A percentile compares a stretch with the other conserved stretches of the same genome.
These are phyloP conservation scores for Eledona agricola DNA, from an alignment of 2,888 invertebrate species.

Conservation along the genomic window DNA sequence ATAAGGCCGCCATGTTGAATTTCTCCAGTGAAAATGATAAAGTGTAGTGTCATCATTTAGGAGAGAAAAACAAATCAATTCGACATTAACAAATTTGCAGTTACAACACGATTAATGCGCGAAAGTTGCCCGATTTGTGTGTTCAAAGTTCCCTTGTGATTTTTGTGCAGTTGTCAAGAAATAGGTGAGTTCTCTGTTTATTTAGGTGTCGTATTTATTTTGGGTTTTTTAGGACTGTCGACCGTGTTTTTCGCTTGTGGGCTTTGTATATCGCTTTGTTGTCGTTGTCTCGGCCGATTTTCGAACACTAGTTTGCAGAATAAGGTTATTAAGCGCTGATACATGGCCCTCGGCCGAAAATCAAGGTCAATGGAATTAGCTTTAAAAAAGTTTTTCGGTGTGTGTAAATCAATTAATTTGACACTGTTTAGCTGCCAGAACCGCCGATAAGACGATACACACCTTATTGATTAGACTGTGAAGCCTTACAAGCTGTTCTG, in stretches of 20 bases:
- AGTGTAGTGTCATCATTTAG: constrained; percentile 39
- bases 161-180: constrained; percentile 26
- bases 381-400: not conserved
- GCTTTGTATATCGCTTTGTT: constrained; percentile 27
- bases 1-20: constrained; percentile 36
- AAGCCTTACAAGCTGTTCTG: constrained; percentile 5
- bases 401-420: not conserved
- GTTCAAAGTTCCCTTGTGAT: not conserved
- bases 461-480: constrained; percentile 2
- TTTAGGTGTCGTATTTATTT: constrained; percentile 25
- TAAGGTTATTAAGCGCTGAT: no score
- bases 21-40: constrained; percentile 35
- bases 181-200: constrained; percentile 32
- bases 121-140: constrained; percentile 11
- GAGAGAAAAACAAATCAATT: constrained; percentile 32
- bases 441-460: no score
- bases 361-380: constrained; percentile 3
- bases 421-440: no score
- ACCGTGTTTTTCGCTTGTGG: constrained; percentile 11
- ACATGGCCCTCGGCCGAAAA: no score
- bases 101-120: constrained; percentile 18
- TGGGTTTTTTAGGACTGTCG: constrained; percentile 14
- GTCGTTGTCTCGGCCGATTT: constrained; percentile 3
- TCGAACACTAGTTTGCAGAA: not conserved
- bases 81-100: constrained; percentile 27